Evolutionary conservation across 2,888 invertebrate genomes (phyloP).

Genomic region (Atrina japonica): DNA sequence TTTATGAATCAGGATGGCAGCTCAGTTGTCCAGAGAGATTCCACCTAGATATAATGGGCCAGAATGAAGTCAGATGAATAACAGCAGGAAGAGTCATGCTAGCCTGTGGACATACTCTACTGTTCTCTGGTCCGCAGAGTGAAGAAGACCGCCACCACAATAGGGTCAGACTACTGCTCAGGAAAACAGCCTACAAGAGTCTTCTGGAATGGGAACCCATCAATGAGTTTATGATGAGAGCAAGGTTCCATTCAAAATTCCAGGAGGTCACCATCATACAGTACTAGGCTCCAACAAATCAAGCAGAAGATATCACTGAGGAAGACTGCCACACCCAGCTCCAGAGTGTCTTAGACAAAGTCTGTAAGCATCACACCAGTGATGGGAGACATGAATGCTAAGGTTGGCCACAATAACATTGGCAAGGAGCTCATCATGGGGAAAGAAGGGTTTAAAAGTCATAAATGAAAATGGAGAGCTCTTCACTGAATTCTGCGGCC

Average conservation of each 20-base stretch:
- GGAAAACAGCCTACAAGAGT: too few species aligned
- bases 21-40: too few species aligned
- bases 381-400: slow-evolving; percentile 20
- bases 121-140: too few species aligned
- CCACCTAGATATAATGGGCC: too few species aligned
- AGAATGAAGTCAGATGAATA: too few species aligned
- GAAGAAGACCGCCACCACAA: too few species aligned
- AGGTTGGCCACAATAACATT: slow-evolving; percentile 7
- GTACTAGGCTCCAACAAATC: slow-evolving; percentile 8
- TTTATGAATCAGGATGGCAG: too few species aligned
- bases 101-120: too few species aligned
- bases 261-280: slow-evolving; percentile 10
- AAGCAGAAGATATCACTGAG: neutral
- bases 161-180: too few species aligned
- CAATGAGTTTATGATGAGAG: neutral
- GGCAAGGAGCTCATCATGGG: slow-evolving; percentile 13
- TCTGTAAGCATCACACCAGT: slow-evolving; percentile 5
- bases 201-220: neutral
- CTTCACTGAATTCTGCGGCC: slow-evolving; percentile 18
- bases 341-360: neutral
- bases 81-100: too few species aligned
- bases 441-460: neutral
- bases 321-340: slow-evolving; percentile 1
- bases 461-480: slow-evolving; percentile 22
- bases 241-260: neutral